Evolutionary conservation across 2,797 vertebrate species (phyloP).

Genomic region (Phoxinus dragarum): DNA sequence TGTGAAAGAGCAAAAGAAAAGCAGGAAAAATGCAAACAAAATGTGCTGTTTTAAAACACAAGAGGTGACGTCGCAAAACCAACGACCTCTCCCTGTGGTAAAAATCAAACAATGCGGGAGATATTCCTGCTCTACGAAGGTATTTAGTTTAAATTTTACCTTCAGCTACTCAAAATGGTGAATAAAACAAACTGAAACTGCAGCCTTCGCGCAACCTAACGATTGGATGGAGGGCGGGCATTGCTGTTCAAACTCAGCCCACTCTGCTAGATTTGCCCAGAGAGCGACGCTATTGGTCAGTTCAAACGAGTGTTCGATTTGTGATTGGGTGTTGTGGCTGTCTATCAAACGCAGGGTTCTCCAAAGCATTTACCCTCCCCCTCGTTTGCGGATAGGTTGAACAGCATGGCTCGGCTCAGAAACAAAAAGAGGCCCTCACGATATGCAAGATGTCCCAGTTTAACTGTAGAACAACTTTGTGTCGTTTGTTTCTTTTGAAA

Average conservation of each 20-base stretch:
- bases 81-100: slow-evolving; percentile 69
- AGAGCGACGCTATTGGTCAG: slow-evolving; percentile 65
- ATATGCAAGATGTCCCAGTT: slow-evolving; percentile 68
- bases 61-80: slow-evolving; percentile 69
- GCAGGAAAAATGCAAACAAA: slow-evolving; percentile 65
- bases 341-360: slow-evolving; percentile 52
- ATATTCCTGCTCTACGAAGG: slow-evolving; percentile 66
- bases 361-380: slow-evolving; percentile 68
- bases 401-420: slow-evolving; percentile 74
- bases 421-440: slow-evolving; percentile 83
- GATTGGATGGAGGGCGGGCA: slow-evolving; percentile 69
- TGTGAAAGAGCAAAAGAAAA: slow-evolving; percentile 71
- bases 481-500: not conserved
- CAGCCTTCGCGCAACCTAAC: slow-evolving; percentile 84
- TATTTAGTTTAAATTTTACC: slow-evolving; percentile 74
- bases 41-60: slow-evolving; percentile 73
- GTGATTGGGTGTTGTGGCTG: slow-evolving; percentile 58
- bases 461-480: slow-evolving; percentile 58
- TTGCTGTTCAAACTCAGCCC: slow-evolving; percentile 65
- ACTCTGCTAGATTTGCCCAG: not conserved
- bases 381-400: slow-evolving; percentile 74
- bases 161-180: slow-evolving; percentile 86
- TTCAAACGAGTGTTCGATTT: slow-evolving; percentile 70
- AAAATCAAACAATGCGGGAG: slow-evolving; percentile 69
- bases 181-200: slow-evolving; percentile 91